These are phyloP conservation scores for Microcebus griseorufus DNA, from an alignment of 2,113 vertebrate genomes.

Conservation along the genomic window DNA sequence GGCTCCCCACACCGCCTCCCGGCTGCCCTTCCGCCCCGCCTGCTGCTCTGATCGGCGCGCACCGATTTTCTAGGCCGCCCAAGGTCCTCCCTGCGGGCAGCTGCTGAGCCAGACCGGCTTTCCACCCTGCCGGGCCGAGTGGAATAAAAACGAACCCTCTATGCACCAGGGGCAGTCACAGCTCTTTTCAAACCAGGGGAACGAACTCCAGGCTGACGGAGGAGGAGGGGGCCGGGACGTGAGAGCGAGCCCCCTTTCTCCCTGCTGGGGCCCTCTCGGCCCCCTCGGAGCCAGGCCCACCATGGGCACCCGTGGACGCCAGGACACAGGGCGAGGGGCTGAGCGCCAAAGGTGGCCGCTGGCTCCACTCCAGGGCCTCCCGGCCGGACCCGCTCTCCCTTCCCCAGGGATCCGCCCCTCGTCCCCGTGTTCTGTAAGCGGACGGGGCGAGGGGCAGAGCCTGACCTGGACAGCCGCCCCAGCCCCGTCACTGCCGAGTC, in stretches of 20 bases:
- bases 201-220: not conserved
- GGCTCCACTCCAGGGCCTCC: not conserved
- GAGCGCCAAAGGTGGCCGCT: rapidly evolving
- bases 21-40: not conserved
- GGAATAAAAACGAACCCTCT: not conserved
- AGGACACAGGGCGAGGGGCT: not conserved
- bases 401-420: too few species aligned
- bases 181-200: not conserved
- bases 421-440: not conserved
- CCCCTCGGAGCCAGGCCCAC: too few species aligned
- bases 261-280: not conserved
- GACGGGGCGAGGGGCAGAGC: too few species aligned
- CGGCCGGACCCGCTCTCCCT: not conserved
- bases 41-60: not conserved
- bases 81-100: not conserved
- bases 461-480: not conserved
- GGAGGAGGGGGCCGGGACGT: not conserved
- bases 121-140: not conserved
- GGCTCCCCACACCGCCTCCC: rapidly evolving
- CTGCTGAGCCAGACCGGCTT: not conserved
- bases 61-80: not conserved
- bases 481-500: not conserved
- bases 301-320: too few species aligned
- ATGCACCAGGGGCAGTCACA: rapidly evolving
- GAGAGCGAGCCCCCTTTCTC: not conserved